phyloP scores from a whole-genome alignment of 2,888 invertebrate genomes.

The Scaptomyza reducta region DNA sequence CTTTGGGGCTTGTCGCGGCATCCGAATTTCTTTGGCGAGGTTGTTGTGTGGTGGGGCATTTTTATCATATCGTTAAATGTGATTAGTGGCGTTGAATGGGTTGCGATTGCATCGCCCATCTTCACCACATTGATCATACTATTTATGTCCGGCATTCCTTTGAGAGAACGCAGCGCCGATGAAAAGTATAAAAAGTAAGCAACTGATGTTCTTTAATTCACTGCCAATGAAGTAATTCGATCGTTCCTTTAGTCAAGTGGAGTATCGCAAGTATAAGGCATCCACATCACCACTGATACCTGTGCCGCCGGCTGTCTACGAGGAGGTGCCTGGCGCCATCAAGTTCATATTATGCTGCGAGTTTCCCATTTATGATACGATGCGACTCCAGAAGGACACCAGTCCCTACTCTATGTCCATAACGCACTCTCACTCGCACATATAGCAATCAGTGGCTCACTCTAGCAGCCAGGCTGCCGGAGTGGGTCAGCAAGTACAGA shows the following conservation, averaged over 20 bases:
- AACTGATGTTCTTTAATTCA: not conserved
- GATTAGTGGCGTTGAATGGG: conserved; percentile 93
- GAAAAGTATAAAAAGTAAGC: conserved; percentile 94
- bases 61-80: conserved; percentile 95
- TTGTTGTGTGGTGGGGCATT: conserved; percentile 96
- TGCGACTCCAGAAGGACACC: conserved; percentile 85
- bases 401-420: conserved; percentile 84
- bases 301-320: conserved; percentile 93
- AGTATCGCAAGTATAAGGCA: conserved; percentile 94
- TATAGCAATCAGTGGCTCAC: conserved; percentile 84
- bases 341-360: conserved; percentile 95
- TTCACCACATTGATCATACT: conserved; percentile 94
- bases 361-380: conserved; percentile 92
- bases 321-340: conserved; percentile 92
- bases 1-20: conserved; percentile 95
- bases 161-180: conserved; percentile 94
- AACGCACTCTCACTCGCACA: conserved; percentile 84
- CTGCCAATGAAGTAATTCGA: too few species aligned
- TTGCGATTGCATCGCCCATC: conserved; percentile 91
- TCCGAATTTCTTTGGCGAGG: conserved; percentile 98
- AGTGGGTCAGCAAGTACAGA: conserved; percentile 59
- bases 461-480: conserved; percentile 80
- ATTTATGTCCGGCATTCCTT: conserved; percentile 95
- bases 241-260: conserved; percentile 87
- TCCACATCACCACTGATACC: conserved; percentile 95